Evolutionary conservation across 2,888 invertebrate genomes (phyloP).

Genomic region (Kryphioiulus occultus): DNA sequence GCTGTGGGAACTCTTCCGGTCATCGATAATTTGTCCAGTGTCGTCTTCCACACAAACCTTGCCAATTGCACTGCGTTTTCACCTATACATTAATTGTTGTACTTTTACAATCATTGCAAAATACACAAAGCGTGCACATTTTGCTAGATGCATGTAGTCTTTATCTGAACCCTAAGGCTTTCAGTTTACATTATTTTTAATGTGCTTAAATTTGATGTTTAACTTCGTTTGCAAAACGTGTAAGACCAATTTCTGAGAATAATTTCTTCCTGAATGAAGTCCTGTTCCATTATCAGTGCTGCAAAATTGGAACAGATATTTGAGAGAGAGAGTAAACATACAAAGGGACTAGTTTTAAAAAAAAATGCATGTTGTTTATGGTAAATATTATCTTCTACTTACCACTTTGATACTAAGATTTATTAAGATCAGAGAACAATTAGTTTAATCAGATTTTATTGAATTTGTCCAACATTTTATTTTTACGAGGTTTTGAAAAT

Average conservation of each 20-base stretch:
- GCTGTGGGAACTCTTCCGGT: not conserved
- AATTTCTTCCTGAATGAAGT: no score
- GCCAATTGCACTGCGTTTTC: not conserved
- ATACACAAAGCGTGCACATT: not conserved
- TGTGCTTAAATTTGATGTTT: no score
- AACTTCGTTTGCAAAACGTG: no score
- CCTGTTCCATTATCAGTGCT: no score
- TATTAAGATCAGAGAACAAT: not conserved
- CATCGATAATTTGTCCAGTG: not conserved
- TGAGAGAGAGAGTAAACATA: not conserved
- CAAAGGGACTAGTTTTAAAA: not conserved
- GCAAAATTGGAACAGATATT: no score
- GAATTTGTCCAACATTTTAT: not conserved
- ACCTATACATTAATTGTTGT: not conserved
- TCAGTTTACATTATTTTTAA: no score
- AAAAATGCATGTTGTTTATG: not conserved
- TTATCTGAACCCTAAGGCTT: no score
- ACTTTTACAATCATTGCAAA: not conserved
- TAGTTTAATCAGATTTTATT: not conserved
- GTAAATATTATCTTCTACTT: not conserved
- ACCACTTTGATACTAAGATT: not conserved
- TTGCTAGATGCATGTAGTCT: not conserved
- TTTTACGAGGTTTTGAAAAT: not conserved
- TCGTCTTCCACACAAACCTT: conserved; percentile 12
- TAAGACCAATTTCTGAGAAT: no score